Base-by-base conservation (phyloP, 2,888 invertebrate genomes). In the Pollenia griseotomentosa region DNA sequence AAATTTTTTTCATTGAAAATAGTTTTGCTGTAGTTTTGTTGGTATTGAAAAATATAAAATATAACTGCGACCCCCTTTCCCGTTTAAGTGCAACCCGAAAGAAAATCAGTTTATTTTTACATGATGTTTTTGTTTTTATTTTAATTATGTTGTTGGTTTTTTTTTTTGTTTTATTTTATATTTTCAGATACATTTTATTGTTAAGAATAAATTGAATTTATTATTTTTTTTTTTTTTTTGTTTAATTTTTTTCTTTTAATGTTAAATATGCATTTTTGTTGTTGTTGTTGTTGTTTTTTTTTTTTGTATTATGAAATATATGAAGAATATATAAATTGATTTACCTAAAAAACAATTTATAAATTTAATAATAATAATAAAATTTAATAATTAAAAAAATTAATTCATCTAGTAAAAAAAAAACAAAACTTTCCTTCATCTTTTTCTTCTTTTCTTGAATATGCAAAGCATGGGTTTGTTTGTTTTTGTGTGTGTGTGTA, bases 121-220 rank as follows among this genome's bases (percentile, higher is more conserved):
- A 74, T 65, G 70, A 61, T 70, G 77, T 65, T 65, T 44, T 79
- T 44, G 8, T 55, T 77, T 81, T 83, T 83, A 70, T 71, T 61
- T 71, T 57, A 82, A 70, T 82, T 77, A 81, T 57, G 63, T 75
- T 75, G 59, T 73, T 71, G 80, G 55, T 81, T 73, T 70, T 81
- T 51, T 42, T 40, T 40, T 61, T 48, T 53, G 57, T 80, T 78
- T 77, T 85, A 66, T 59, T 80, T 83, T 65, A 86, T 91, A 90
- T 91, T 77, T 92, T 92, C 91, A 92, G 91, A 92, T 92, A 92
- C 91, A 92, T 88, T 92, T 91, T 91, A 91, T 91, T 91, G 89
- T 91, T 91, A 91, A 92, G 92, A 92, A 92, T 92, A 91, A 91
- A 91, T 92, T 92, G 91, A 92, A 91, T 92, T 91, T 90, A 89